Conservation (phyloP, 2,888 invertebrate species). For the Neoascia interrupta region DNA sequence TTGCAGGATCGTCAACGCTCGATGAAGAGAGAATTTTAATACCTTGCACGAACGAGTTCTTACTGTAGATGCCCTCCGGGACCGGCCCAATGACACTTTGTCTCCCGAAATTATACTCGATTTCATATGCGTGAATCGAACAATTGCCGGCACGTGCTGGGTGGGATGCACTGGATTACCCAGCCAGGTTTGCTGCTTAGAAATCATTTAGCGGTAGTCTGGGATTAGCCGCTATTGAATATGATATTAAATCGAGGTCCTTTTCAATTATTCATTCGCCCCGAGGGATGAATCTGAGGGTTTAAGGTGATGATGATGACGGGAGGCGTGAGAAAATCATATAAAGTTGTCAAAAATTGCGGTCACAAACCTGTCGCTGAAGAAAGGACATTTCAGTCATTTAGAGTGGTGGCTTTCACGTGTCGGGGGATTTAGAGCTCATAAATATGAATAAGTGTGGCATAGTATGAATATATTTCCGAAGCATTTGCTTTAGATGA, state of each 20-base stretch:
- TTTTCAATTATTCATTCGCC: constrained; percentile 66
- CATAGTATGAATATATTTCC: constrained; percentile 16
- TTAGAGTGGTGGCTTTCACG: too few species aligned
- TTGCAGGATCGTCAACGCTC: constrained; percentile 40
- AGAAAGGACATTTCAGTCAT: background rate
- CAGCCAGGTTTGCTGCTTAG: constrained; percentile 65
- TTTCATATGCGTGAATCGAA: constrained; percentile 66
- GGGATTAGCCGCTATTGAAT: constrained; percentile 70
- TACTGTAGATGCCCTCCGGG: constrained; percentile 47
- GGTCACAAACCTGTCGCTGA: constrained; percentile 12
- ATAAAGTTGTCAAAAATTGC: constrained; percentile 51
- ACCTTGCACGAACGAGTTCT: constrained; percentile 44
- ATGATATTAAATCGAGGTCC: constrained; percentile 68
- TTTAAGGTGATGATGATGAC: constrained; percentile 18
- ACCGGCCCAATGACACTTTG: constrained; percentile 37
- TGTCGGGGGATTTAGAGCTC: constrained; percentile 5
- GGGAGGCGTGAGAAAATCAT: constrained; percentile 68
- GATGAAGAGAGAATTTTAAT: constrained; percentile 58
- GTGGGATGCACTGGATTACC: constrained; percentile 70
- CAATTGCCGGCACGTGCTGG: constrained; percentile 71
- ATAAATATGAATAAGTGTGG: constrained; percentile 28
- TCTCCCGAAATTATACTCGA: constrained; percentile 27
- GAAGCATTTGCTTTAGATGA: too few species aligned
- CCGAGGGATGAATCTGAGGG: constrained; percentile 3
- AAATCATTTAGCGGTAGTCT: constrained; percentile 72